Evolutionary conservation across 2,888 invertebrate genomes (phyloP).

Genomic region (Drosophila rubida): DNA sequence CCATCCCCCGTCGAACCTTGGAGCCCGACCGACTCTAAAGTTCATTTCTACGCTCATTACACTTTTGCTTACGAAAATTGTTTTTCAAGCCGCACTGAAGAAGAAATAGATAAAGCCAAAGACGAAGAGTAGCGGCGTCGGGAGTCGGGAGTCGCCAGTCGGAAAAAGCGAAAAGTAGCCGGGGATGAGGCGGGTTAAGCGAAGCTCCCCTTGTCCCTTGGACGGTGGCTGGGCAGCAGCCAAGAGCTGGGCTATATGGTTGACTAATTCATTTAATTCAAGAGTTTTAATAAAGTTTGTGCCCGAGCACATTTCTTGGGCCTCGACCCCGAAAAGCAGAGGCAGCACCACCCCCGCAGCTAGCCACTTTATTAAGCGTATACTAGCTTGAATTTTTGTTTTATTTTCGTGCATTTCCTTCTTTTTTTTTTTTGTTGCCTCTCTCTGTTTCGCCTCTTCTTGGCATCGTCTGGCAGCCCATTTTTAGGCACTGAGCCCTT

Average conservation of each 20-base stretch:
- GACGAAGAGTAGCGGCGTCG: conserved; percentile 1
- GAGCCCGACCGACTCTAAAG: conserved; percentile 61
- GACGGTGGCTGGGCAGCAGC: conserved; percentile 37
- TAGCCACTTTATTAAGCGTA: conserved; percentile 76
- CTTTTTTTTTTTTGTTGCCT: too few relatives aligned
- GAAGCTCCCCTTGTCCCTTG: conserved; percentile 31
- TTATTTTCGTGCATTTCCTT: conserved; percentile 38
- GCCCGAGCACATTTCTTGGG: conserved; percentile 67
- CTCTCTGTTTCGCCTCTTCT: not conserved
- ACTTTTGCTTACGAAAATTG: conserved; percentile 81
- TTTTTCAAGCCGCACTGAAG: conserved; percentile 77
- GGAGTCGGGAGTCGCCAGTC: conserved; percentile 45
- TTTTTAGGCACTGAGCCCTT: conserved; percentile 46
- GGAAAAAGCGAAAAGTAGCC: conserved; percentile 11
- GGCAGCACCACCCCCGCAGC: conserved; percentile 4
- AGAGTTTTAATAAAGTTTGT: conserved; percentile 80
- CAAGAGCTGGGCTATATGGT: conserved; percentile 76
- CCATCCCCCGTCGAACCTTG: conserved; percentile 22
- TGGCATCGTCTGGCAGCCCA: conserved; percentile 53
- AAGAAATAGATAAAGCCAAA: conserved; percentile 71
- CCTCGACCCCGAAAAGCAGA: conserved; percentile 30
- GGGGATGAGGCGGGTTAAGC: conserved; percentile 36
- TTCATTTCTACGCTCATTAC: conserved; percentile 80
- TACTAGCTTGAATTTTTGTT: conserved; percentile 60
- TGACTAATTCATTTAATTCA: conserved; percentile 80